Percentiles rank a stretch among this genome's conserved stretches.
These are phyloP conservation scores for Leptothorax acervorum DNA, from an alignment of 2,888 invertebrate species.

Conservation along the genomic window DNA sequence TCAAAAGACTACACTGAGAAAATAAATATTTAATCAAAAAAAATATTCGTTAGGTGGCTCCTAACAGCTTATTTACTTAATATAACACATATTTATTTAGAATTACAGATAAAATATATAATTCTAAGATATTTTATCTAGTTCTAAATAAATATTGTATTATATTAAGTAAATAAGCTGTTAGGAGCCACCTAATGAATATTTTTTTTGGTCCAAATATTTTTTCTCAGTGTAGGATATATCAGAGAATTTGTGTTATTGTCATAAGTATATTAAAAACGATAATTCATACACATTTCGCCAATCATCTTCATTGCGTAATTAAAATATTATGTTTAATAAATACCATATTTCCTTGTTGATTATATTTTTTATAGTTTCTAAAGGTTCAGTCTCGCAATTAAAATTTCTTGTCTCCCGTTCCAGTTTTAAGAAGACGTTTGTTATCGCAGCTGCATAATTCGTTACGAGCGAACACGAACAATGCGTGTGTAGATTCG, in stretches of 20 bases:
- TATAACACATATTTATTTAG: no score
- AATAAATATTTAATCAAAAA: no score
- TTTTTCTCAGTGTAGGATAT: background rate
- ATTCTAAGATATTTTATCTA: no score
- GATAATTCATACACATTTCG: background rate
- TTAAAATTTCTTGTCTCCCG: background rate
- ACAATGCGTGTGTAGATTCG: slow-evolving; percentile 39
- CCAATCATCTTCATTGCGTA: background rate
- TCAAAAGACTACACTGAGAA: no score
- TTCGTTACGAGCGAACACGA: background rate
- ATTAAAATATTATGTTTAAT: slow-evolving; percentile 14
- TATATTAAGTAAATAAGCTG: no score
- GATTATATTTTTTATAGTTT: background rate
- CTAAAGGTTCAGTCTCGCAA: background rate
- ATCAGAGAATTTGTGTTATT: background rate
- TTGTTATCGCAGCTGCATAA: slow-evolving; percentile 2
- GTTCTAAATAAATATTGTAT: no score
- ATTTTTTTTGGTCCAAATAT: no score
- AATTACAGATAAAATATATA: no score
- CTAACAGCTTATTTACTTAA: no score
- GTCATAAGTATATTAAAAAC: background rate
- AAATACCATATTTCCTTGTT: background rate
- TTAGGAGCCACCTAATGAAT: no score
- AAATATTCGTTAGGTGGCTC: no score
- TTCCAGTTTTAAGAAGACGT: background rate